phyloP scores from a whole-genome alignment of 2,797 vertebrate genomes.

The Diplodus sargus region DNA sequence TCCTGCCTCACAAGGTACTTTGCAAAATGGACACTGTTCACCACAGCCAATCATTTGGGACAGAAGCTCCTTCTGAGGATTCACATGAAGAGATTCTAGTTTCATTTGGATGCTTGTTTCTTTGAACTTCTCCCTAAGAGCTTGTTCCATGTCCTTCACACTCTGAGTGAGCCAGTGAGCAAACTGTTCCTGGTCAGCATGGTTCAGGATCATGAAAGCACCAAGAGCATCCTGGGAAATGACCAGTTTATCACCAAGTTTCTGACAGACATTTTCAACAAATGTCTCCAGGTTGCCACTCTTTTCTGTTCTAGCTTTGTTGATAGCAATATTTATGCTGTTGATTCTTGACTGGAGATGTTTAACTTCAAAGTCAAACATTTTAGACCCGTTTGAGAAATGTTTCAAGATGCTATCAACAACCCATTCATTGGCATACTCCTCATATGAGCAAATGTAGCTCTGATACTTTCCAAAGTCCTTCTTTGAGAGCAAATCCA shows the following conservation, averaged over 20 bases:
- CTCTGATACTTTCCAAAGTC: slow-evolving; percentile 19
- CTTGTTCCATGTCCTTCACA: slow-evolving; percentile 54
- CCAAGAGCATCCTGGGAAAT: slow-evolving; percentile 67
- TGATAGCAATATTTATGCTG: slow-evolving; percentile 60
- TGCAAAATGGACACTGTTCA: slow-evolving; percentile 81
- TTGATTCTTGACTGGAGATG: slow-evolving; percentile 37
- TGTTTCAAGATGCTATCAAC: not conserved
- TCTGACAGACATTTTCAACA: slow-evolving; percentile 62
- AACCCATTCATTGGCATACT: slow-evolving; percentile 65
- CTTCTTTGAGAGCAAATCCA: slow-evolving; percentile 44
- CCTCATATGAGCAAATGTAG: slow-evolving; percentile 35
- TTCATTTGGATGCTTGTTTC: rapidly evolving
- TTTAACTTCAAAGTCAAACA: slow-evolving; percentile 30
- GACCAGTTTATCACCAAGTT: slow-evolving; percentile 68
- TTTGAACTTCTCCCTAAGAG: slow-evolving; percentile 7
- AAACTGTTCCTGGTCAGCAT: slow-evolving; percentile 63
- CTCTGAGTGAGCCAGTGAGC: slow-evolving; percentile 33
- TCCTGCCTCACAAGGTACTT: slow-evolving; percentile 72
- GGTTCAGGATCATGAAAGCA: slow-evolving; percentile 69
- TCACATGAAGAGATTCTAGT: slow-evolving; percentile 35
- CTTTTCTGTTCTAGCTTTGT: slow-evolving; percentile 19
- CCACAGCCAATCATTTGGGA: slow-evolving; percentile 77
- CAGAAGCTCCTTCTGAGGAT: slow-evolving; percentile 76
- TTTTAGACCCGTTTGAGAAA: slow-evolving; percentile 29
- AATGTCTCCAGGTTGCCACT: slow-evolving; percentile 52